Percentiles rank a stretch among this genome's conserved stretches.
phyloP scores from a whole-genome alignment of 2,888 invertebrate species.

The Adelphocoris suturalis region DNA sequence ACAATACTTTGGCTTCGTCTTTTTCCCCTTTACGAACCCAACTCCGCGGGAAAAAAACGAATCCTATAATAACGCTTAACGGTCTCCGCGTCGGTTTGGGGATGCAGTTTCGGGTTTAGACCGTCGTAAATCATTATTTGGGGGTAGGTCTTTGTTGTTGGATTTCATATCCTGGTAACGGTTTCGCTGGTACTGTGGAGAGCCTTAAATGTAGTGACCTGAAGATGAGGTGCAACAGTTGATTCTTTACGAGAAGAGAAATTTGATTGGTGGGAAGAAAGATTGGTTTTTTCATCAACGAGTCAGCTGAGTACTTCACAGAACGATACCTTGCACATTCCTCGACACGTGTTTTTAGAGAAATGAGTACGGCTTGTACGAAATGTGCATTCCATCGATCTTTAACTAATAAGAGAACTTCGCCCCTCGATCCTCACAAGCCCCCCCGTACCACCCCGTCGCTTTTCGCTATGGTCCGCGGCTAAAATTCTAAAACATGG shows the following conservation, averaged over 20 bases:
- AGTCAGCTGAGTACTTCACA: background rate
- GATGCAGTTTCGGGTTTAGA: slow-evolving; percentile 68
- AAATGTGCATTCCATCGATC: too few relatives aligned
- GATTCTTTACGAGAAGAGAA: slow-evolving; percentile 56
- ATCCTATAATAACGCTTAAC: slow-evolving; percentile 66
- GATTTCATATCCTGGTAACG: slow-evolving; percentile 70
- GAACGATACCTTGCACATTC: background rate
- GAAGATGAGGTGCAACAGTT: slow-evolving; percentile 62
- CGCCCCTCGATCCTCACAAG: too few relatives aligned
- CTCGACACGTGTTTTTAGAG: background rate
- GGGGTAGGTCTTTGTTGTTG: slow-evolving; percentile 43
- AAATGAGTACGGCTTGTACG: too few relatives aligned
- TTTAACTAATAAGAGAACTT: too few relatives aligned
- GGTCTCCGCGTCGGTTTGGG: slow-evolving; percentile 53
- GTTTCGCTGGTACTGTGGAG: slow-evolving; percentile 54
- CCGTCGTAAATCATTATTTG: slow-evolving; percentile 67
- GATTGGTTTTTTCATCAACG: background rate
- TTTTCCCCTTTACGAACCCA: slow-evolving; percentile 50
- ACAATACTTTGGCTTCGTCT: slow-evolving; percentile 60
- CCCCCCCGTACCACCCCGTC: too few relatives aligned
- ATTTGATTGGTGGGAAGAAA: slow-evolving; percentile 20
- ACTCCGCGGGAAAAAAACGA: slow-evolving; percentile 41
- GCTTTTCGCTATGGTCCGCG: too few relatives aligned
- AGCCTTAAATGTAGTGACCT: slow-evolving; percentile 42
- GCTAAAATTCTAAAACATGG: too few relatives aligned